Conservation (phyloP, 2,888 invertebrate genomes). For the Protodeltote pygarga region DNA sequence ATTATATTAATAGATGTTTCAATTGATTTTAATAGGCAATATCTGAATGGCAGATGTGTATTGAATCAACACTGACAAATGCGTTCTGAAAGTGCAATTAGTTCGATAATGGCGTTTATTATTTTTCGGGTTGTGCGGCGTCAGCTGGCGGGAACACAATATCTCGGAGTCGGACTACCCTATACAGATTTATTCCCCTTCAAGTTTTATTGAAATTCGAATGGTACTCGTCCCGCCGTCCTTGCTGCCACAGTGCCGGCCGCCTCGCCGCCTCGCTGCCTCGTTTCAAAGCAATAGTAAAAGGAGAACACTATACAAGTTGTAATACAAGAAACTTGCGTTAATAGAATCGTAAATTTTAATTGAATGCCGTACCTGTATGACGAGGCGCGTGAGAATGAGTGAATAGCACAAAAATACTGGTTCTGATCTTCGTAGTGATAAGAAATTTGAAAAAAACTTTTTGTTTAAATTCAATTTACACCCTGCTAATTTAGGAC, state of each 20-base stretch:
- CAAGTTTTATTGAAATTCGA: constrained; percentile 80
- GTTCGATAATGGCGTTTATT: constrained; percentile 50
- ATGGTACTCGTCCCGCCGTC: constrained; percentile 63
- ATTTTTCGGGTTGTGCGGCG: constrained; percentile 49
- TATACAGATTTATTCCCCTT: constrained; percentile 73
- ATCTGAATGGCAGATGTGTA: constrained; percentile 51
- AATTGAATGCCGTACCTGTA: constrained; percentile 30
- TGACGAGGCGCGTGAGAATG: constrained; percentile 24
- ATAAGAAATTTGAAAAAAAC: neutral
- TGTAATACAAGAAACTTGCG: constrained; percentile 35
- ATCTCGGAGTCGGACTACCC: constrained; percentile 52
- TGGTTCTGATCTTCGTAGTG: constrained; percentile 8
- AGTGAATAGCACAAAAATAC: constrained; percentile 19
- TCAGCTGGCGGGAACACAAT: constrained; percentile 70
- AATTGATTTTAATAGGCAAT: constrained; percentile 55
- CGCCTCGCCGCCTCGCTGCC: constrained; percentile 44
- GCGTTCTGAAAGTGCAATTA: constrained; percentile 49
- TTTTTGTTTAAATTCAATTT: constrained; percentile 2
- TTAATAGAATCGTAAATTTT: constrained; percentile 39
- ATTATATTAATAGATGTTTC: constrained; percentile 48
- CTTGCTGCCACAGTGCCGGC: no score
- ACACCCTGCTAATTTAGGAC: neutral
- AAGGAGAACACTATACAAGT: constrained; percentile 52
- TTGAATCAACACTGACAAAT: constrained; percentile 44
- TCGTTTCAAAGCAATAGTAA: constrained; percentile 51